Evolutionary conservation across 2,113 vertebrate genomes (phyloP).

Genomic region (Pedionomus torquatus): DNA sequence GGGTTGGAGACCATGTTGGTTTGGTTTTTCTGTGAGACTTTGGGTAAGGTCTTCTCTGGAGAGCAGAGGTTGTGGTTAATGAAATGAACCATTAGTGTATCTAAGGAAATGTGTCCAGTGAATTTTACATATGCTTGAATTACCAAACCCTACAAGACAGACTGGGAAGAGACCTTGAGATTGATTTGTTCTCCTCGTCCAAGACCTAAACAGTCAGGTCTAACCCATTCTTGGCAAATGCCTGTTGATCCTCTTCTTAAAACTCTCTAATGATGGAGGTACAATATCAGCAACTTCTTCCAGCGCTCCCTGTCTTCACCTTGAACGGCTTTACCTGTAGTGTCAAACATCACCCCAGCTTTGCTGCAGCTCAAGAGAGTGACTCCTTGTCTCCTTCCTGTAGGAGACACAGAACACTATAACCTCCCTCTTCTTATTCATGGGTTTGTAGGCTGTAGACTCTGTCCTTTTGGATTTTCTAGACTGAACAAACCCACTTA

Average conservation of each 20-base stretch:
- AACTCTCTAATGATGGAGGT: not conserved
- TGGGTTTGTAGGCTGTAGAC: not conserved
- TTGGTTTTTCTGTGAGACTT: not conserved
- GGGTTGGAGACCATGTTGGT: not conserved
- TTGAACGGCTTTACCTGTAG: not conserved
- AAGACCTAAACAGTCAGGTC: not conserved
- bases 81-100: not conserved
- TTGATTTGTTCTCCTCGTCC: not conserved
- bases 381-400: not conserved
- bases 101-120: not conserved
- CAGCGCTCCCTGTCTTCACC: not conserved
- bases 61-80: not conserved
- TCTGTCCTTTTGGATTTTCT: not conserved
- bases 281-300: not conserved
- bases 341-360: not conserved
- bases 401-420: not conserved
- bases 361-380: not conserved
- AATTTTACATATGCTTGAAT: not conserved
- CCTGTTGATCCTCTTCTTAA: not conserved
- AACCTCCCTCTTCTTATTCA: not conserved
- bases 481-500: not conserved
- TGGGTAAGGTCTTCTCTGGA: not conserved
- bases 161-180: not conserved
- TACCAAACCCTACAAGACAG: not conserved
- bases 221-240: not conserved